Evolutionary conservation across 2,888 invertebrate genomes (phyloP).

Genomic region (Hypomecis punctinalis): DNA sequence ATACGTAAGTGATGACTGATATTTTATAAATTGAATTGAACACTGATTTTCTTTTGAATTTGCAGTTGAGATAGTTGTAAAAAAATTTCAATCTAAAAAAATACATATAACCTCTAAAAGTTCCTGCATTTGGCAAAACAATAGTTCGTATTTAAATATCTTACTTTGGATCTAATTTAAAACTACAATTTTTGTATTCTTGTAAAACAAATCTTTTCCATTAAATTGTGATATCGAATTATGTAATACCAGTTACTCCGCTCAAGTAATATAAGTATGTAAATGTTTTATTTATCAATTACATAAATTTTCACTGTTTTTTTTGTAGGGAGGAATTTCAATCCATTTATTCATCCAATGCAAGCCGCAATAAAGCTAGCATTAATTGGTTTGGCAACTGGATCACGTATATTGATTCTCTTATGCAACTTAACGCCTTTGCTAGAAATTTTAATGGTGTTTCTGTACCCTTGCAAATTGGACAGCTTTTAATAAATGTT

Average conservation of each 20-base stretch:
- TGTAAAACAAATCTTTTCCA: too few relatives aligned
- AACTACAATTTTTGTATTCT: too few relatives aligned
- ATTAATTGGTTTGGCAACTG: constrained; percentile 51
- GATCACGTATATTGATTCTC: constrained; percentile 51
- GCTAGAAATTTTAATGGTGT: constrained; percentile 46
- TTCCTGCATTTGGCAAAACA: too few relatives aligned
- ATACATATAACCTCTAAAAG: too few relatives aligned
- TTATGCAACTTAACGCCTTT: constrained; percentile 52
- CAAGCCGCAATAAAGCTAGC: constrained; percentile 42
- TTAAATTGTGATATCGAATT: too few relatives aligned
- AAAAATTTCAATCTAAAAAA: too few relatives aligned
- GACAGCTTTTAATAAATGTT: constrained; percentile 45
- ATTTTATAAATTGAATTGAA: background rate
- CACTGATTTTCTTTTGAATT: too few relatives aligned
- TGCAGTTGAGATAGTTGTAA: too few relatives aligned
- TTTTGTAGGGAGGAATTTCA: constrained; percentile 48
- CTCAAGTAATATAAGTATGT: too few relatives aligned
- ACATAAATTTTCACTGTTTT: background rate
- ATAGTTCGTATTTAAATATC: too few relatives aligned
- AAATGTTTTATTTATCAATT: background rate
- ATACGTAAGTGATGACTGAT: constrained; percentile 43
- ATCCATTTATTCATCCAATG: constrained; percentile 45
- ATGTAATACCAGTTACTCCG: too few relatives aligned
- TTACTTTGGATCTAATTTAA: too few relatives aligned
- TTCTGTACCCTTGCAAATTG: constrained; percentile 47